phyloP scores from a whole-genome alignment of 2,797 vertebrate genomes.

The Poecilia velifera region DNA sequence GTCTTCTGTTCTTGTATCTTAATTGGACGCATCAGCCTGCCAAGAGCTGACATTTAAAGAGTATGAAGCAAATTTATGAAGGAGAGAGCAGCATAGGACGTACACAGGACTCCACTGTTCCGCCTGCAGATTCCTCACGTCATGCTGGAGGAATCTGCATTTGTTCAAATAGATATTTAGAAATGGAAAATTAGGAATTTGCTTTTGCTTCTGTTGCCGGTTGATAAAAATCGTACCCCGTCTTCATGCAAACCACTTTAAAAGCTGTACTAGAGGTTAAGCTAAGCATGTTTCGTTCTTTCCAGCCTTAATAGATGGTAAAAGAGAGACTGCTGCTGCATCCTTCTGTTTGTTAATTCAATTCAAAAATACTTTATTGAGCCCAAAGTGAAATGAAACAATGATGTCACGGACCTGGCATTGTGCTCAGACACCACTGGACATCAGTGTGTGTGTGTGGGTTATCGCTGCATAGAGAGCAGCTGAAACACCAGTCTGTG shows the following conservation, averaged over 20 bases:
- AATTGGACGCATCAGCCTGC: conserved; percentile 33
- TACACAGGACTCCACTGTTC: not conserved
- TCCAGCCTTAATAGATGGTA: not conserved
- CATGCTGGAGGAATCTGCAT: not conserved
- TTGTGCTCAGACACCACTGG: not conserved
- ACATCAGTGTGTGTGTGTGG: not conserved
- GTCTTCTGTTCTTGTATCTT: conserved; percentile 12
- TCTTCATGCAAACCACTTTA: not conserved
- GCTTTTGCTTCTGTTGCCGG: not conserved
- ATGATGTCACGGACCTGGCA: not conserved
- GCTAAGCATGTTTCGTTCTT: not conserved
- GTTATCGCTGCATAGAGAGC: not conserved
- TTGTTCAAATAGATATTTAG: not conserved
- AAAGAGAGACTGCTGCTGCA: not conserved
- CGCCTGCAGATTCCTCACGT: not conserved
- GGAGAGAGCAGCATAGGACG: not conserved
- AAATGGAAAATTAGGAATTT: not conserved
- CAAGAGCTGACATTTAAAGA: conserved; percentile 8
- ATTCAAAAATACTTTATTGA: too few species aligned
- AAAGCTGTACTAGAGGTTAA: too few species aligned
- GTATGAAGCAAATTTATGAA: not conserved
- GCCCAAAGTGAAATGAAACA: too few species aligned
- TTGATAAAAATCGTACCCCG: not conserved
- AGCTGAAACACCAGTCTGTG: not conserved
- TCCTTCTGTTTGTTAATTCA: not conserved